Conservation (phyloP, 2,797 vertebrate genomes). For the Acrossocheilus fasciatus region DNA sequence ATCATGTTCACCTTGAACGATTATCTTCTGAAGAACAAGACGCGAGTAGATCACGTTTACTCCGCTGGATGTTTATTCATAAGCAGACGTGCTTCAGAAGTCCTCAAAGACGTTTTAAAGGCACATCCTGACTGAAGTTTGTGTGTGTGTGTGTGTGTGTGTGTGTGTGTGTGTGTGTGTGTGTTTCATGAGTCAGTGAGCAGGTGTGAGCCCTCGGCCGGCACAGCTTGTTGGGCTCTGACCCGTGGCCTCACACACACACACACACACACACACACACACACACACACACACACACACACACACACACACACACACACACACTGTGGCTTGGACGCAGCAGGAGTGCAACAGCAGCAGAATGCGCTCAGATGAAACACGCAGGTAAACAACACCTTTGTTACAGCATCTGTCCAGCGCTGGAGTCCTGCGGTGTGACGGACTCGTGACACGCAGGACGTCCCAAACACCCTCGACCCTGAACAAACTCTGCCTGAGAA, state of each 20-base stretch:
- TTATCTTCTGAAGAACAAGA: slow-evolving; percentile 5
- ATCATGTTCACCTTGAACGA: not conserved
- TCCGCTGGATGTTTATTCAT: slow-evolving; percentile 47
- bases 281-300: slow-evolving; percentile 50
- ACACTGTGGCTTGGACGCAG: not conserved
- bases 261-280: not conserved
- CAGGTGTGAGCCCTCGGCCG: slow-evolving; percentile 61
- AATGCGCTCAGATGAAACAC: slow-evolving; percentile 46
- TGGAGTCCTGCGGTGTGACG: slow-evolving; percentile 72
- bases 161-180: slow-evolving; percentile 63
- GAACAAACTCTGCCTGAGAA: not conserved
- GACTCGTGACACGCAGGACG: slow-evolving; percentile 68
- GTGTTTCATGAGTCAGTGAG: slow-evolving; percentile 65
- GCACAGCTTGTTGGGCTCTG: slow-evolving; percentile 82
- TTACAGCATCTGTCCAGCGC: slow-evolving; percentile 74
- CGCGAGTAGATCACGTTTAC: not conserved
- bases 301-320: not conserved
- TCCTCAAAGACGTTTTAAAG: slow-evolving; percentile 78
- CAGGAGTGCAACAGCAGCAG: not conserved
- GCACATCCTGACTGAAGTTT: slow-evolving; percentile 66
- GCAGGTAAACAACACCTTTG: slow-evolving; percentile 79
- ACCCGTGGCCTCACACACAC: slow-evolving; percentile 68
- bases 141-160: slow-evolving; percentile 66
- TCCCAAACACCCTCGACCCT: slow-evolving; percentile 66
- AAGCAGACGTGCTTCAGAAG: slow-evolving; percentile 46